Base-by-base conservation (phyloP, 2,797 vertebrate genomes). In the Todus mexicanus region DNA sequence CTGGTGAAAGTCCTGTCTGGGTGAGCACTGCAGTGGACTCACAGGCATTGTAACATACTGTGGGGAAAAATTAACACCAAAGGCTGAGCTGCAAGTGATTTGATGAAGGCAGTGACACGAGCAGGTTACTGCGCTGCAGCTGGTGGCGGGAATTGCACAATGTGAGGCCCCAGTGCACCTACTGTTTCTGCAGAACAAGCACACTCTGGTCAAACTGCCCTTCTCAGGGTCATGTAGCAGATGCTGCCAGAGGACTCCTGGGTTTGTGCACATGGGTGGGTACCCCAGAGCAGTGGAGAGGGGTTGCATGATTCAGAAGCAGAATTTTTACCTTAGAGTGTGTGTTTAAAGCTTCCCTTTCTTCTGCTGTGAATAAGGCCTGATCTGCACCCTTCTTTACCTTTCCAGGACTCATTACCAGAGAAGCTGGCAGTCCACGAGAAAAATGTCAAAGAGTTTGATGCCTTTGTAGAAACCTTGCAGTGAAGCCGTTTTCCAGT, bases 361-460 rank as follows among this genome's bases (percentile, higher is more conserved):
- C n/a, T 12, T 51, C 54, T 70, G 29, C 27, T 79, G 26, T 57
- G 84, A 86, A 29, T 40, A 35, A 94, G 54, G 26, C 35, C 60
- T 74, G 27, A 87, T 72, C 42, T 72, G 4, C 26, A 71, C 22
- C 83, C 57, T 93, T 72, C 77, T 96, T 66, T 86, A 22, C 86
- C 20, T 51, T 78, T 82, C 47, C 97, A 99, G 99, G 99, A 99
- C 93, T 99, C 99, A 0, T 98, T 99, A 91, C 99, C 99, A 6
- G 99, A 99, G 97, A 99, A 99, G 95, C 96, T 99, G 96, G 99
- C 99, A 42, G 98, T 99, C 83, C 99, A 99, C 0, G 99, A 99
- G 98, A 99, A 99, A 87, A 99, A 99, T 29, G 99, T 99, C 12
- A 98, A 99, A 59, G 99, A 99, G 96, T 99, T 99, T 85, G 99